Conservation (phyloP, 2,797 vertebrate genomes). For the Micropoecilia bifurca region DNA sequence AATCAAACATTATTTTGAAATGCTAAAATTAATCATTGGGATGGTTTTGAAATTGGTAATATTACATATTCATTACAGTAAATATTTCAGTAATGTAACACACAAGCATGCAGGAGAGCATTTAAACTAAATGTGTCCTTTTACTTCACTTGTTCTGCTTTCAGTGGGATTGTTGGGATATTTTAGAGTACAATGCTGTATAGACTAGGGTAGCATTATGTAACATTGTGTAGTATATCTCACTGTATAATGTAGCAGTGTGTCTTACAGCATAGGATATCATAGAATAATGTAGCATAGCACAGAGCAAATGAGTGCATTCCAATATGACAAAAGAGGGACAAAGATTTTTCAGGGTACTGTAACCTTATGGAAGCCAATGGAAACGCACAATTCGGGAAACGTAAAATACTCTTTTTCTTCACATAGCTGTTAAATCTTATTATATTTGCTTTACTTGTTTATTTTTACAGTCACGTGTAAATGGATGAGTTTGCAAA, state of each 20-base stretch:
- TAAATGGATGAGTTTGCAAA: not conserved
- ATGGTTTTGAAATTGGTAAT: not conserved
- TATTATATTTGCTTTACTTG: not conserved
- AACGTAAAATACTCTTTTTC: not conserved
- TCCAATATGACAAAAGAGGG: not conserved
- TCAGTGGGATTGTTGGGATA: not conserved
- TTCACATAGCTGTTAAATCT: not conserved
- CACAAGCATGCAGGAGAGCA: not conserved
- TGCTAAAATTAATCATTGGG: not conserved
- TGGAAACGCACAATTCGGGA: not conserved
- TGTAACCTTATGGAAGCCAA: not conserved
- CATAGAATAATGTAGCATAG: not conserved
- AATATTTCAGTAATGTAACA: not conserved
- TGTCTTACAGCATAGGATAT: not conserved
- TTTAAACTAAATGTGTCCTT: not conserved
- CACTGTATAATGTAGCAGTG: not conserved
- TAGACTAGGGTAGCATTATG: no score
- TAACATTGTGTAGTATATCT: not conserved
- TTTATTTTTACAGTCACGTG: not conserved
- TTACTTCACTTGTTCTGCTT: not conserved
- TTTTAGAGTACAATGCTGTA: not conserved
- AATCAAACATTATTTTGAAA: constrained; percentile 25
- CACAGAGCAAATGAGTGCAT: not conserved
- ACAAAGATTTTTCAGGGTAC: not conserved
- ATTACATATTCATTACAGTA: not conserved